phyloP scores from a whole-genome alignment of 1,140 invertebrate genomes.

The Agrypnia vestita region DNA sequence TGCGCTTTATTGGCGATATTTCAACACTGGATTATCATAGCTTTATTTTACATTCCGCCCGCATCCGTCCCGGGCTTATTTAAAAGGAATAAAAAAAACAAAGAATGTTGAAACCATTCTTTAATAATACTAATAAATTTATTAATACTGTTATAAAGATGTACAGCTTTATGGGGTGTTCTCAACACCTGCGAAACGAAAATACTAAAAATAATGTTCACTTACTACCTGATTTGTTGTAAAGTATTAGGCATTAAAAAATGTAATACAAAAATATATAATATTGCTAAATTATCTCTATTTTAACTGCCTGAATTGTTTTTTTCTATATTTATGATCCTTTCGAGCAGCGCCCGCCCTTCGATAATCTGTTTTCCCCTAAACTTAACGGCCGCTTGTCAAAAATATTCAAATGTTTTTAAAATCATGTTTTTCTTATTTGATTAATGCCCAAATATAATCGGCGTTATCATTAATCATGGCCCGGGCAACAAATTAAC shows the following conservation, averaged over 20 bases:
- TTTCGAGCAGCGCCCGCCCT: background rate
- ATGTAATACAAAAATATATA: too few relatives aligned
- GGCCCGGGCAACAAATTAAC: conserved; percentile 14
- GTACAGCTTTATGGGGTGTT: too few relatives aligned
- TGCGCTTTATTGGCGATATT: conserved; percentile 34
- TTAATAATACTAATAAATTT: too few relatives aligned
- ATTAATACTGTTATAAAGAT: too few relatives aligned
- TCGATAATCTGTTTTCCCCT: conserved; percentile 28
- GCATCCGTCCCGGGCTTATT: background rate
- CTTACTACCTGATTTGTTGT: too few relatives aligned
- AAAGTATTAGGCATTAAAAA: too few relatives aligned
- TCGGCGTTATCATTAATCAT: conserved; percentile 36
- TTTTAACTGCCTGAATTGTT: too few relatives aligned
- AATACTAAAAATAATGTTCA: too few relatives aligned
- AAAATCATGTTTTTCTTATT: conserved; percentile 1
- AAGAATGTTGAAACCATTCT: too few relatives aligned
- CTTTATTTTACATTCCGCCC: background rate
- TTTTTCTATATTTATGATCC: too few relatives aligned
- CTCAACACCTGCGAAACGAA: too few relatives aligned
- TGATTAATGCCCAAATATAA: conserved; percentile 25
- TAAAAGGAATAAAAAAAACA: conserved; percentile 2
- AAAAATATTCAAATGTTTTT: conserved; percentile 21
- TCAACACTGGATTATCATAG: conserved; percentile 29
- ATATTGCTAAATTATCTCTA: too few relatives aligned
- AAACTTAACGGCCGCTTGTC: conserved; percentile 13